A percentile compares a stretch with the other conserved stretches of the same genome.
These are phyloP conservation scores for Amphimallon solstitiale DNA, from an alignment of 2,888 invertebrate genomes.

Conservation along the genomic window DNA sequence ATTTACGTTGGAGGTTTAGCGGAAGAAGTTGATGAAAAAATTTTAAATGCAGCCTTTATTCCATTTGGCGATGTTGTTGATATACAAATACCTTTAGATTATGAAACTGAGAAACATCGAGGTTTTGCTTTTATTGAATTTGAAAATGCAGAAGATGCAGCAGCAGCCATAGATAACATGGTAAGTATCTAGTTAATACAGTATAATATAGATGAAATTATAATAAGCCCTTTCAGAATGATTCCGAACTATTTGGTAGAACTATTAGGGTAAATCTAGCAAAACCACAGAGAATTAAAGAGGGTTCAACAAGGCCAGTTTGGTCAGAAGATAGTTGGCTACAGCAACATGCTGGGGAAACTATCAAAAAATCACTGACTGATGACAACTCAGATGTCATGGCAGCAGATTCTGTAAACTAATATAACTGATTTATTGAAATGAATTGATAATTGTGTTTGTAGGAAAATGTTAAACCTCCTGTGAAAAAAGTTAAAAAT, in stretches of 20 bases:
- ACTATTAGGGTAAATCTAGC: conserved; percentile 97
- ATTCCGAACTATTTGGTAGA: conserved; percentile 95
- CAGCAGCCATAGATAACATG: conserved; percentile 99
- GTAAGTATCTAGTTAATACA: conserved; percentile 64
- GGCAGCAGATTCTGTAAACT: conserved; percentile 19
- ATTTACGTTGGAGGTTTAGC: conserved; percentile 89
- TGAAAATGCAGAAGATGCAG: conserved; percentile 97
- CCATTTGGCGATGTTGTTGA: conserved; percentile 99
- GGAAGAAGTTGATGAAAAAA: conserved; percentile 96
- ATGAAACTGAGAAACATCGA: conserved; percentile 95
- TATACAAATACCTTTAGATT: conserved; percentile 97
- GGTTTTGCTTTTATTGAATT: conserved; percentile 99
- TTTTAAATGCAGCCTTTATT: conserved; percentile 95
- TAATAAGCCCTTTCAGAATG: conserved; percentile 74
- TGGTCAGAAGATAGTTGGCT: conserved; percentile 99
- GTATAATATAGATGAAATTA: conserved; percentile 24
- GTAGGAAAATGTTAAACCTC: conserved; percentile 42
- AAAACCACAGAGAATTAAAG: conserved; percentile 95
- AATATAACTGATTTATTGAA: background rate
- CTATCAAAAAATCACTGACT: conserved; percentile 67
- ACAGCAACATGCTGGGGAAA: conserved; percentile 96
- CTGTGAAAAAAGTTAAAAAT: conserved; percentile 70
- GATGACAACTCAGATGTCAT: conserved; percentile 57
- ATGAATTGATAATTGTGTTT: conserved; percentile 20
- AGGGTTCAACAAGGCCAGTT: conserved; percentile 93